A percentile compares a stretch with the other conserved stretches of the same genome.
Evolutionary conservation across 2,797 vertebrate species (phyloP).

Genomic region (Todus mexicanus): DNA sequence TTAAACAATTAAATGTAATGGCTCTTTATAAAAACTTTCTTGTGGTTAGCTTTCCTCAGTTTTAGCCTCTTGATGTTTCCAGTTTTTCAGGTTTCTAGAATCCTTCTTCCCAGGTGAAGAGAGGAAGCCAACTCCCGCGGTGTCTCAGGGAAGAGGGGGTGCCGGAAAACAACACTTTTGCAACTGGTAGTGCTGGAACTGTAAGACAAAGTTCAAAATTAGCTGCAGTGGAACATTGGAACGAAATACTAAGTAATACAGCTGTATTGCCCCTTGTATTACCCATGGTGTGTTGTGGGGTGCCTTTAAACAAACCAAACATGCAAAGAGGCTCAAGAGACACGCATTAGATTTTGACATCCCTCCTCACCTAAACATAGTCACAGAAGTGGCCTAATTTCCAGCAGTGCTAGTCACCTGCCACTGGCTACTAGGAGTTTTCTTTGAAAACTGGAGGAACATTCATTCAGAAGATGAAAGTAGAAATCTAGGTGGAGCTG

Average conservation of each 20-base stretch:
- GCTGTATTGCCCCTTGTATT: not conserved
- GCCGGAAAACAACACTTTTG: not conserved
- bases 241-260: not conserved
- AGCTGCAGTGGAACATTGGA: not conserved
- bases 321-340: not conserved
- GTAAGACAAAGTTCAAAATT: conserved; percentile 46
- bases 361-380: not conserved
- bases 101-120: conserved; percentile 5
- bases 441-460: conserved; percentile 5
- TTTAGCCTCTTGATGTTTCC: conserved; percentile 8
- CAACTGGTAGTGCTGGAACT: conserved; percentile 46
- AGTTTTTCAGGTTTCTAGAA: conserved; percentile 44
- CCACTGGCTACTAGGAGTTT: not conserved
- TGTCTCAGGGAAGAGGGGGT: not conserved
- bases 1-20: conserved; percentile 2
- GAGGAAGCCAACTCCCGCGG: not conserved
- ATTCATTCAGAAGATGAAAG: conserved; percentile 54
- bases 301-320: not conserved
- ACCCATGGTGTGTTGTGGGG: fast-evolving
- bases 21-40: not conserved
- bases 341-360: not conserved
- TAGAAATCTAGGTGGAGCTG: conserved; percentile 52
- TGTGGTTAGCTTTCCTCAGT: not conserved
- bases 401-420: conserved; percentile 5
- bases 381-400: not conserved